A percentile compares a stretch with the other conserved stretches of the same genome.
phyloP scores from a whole-genome alignment of 2,113 vertebrate genomes.

The Crotalus viridis region DNA sequence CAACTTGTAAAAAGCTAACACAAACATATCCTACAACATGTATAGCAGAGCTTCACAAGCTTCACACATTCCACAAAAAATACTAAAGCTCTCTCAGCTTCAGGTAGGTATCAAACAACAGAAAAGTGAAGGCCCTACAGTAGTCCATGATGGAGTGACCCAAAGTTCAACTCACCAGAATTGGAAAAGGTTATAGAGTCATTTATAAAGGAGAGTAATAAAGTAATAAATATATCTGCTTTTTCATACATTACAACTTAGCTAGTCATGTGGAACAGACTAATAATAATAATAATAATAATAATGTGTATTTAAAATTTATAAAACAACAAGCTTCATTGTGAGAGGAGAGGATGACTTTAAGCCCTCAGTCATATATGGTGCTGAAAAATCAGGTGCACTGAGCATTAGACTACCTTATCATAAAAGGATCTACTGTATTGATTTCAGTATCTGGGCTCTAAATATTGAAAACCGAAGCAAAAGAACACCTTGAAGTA shows the following conservation, averaged over 20 bases:
- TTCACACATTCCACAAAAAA: not conserved
- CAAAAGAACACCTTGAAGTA: not conserved
- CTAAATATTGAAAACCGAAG: not conserved
- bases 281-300: not conserved
- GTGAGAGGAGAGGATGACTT: too few species aligned
- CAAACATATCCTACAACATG: not conserved
- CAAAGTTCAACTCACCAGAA: not conserved
- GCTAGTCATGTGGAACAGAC: not conserved
- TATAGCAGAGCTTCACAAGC: not conserved
- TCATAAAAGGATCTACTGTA: not conserved
- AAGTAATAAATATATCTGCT: not conserved
- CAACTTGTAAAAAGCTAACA: not conserved
- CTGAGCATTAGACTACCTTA: not conserved
- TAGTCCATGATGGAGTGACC: not conserved
- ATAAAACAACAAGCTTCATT: not conserved
- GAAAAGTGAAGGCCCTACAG: not conserved
- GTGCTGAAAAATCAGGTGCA: not conserved
- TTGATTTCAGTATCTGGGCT: not conserved
- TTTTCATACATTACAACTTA: not conserved
- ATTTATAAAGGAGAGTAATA: not conserved
- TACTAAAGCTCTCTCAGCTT: not conserved
- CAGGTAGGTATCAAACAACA: not conserved
- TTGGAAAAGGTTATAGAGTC: not conserved
- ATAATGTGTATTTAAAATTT: not conserved
- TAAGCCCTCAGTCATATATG: not conserved